phyloP scores from a whole-genome alignment of 1,140 invertebrate genomes.

The Drosophila persimilis region DNA sequence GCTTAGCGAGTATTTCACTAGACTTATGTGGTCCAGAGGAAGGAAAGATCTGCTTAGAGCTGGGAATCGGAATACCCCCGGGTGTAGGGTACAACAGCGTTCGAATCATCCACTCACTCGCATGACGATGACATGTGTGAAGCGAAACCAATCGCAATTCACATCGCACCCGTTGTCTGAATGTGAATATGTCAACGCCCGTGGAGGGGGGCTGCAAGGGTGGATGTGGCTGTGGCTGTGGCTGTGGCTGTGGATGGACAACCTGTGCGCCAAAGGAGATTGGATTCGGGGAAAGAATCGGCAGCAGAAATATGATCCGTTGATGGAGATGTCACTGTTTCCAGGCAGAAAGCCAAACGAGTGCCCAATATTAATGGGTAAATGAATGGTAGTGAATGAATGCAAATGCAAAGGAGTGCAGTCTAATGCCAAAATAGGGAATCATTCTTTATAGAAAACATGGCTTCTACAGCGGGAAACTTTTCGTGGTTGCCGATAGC shows the following conservation, averaged over 20 bases:
- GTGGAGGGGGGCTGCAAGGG: not conserved
- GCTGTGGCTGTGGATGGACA: conserved; percentile 2
- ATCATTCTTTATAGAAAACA: not conserved
- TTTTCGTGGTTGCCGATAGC: too few species aligned
- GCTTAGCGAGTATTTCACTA: too few species aligned
- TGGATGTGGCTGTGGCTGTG: too few species aligned
- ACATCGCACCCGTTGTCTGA: conserved; percentile 51
- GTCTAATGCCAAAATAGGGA: too few species aligned
- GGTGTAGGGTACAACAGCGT: too few species aligned
- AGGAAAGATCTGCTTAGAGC: too few species aligned
- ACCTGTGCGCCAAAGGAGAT: conserved; percentile 11
- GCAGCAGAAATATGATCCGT: not conserved
- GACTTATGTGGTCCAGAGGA: too few species aligned
- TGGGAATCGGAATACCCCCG: too few species aligned
- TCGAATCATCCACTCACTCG: conserved; percentile 16
- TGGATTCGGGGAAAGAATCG: too few species aligned
- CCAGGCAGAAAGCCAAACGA: too few species aligned
- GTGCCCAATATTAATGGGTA: too few species aligned
- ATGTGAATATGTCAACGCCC: conserved; percentile 35
- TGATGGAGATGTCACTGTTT: conserved; percentile 6
- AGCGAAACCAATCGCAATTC: conserved; percentile 72
- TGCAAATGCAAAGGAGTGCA: not conserved
- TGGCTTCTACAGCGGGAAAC: too few species aligned
- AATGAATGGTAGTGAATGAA: not conserved
- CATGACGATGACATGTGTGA: conserved; percentile 16